Percentiles rank a stretch among this genome's conserved stretches.
Evolutionary conservation across 2,888 invertebrate species (phyloP).

Genomic region (Stenodera caucasica): DNA sequence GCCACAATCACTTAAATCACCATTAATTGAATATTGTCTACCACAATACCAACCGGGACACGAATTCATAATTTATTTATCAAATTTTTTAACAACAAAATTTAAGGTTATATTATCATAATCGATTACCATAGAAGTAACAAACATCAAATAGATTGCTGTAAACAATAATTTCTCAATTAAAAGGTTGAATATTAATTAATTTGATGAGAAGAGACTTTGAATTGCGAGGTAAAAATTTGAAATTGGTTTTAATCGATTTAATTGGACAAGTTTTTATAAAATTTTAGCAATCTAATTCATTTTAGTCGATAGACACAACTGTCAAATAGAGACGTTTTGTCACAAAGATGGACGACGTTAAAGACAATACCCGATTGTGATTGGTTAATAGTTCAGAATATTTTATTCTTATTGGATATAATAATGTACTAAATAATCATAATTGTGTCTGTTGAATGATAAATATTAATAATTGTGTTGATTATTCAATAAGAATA

Average conservation of each 20-base stretch:
- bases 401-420: slow-evolving; percentile 42
- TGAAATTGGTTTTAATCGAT: background rate
- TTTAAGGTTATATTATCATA: slow-evolving; percentile 15
- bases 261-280: background rate
- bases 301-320: background rate
- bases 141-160: background rate
- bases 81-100: slow-evolving; percentile 33
- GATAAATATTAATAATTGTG: background rate
- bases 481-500: too few species aligned
- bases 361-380: slow-evolving; percentile 27
- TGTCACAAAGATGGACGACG: slow-evolving; percentile 32
- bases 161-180: too few species aligned
- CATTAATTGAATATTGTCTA: slow-evolving; percentile 66
- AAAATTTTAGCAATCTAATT: background rate
- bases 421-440: slow-evolving; percentile 12
- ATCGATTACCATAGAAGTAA: background rate
- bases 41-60: slow-evolving; percentile 90
- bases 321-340: slow-evolving; percentile 19
- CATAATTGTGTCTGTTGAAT: slow-evolving; percentile 10
- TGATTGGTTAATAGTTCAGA: slow-evolving; percentile 34
- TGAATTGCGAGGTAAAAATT: slow-evolving; percentile 1
- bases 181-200: too few species aligned
- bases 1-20: slow-evolving; percentile 80
- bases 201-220: too few species aligned
- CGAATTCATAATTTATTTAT: slow-evolving; percentile 41